Evolutionary conservation across 2,888 invertebrate genomes (phyloP).

Genomic region (Sericinus montela): DNA sequence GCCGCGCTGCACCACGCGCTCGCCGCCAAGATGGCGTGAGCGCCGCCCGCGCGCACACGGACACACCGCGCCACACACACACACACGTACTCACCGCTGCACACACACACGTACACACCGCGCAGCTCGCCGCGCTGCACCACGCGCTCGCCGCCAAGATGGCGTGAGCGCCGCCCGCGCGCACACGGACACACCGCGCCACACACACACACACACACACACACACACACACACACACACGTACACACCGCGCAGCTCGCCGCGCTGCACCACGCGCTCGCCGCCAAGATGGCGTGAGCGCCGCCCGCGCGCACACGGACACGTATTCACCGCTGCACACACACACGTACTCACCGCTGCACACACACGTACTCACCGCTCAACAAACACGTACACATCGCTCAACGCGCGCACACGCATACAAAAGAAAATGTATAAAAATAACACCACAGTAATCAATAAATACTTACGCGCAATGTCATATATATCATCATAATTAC

Average conservation of each 20-base stretch:
- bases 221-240: too few relatives aligned
- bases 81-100: background rate
- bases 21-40: constrained; percentile 93
- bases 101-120: too few relatives aligned
- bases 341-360: too few relatives aligned
- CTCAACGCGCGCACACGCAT: constrained; percentile 93
- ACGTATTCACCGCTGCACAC: background rate
- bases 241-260: constrained; percentile 94
- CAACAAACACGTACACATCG: too few relatives aligned
- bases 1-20: constrained; percentile 92
- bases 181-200: too few relatives aligned
- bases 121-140: constrained; percentile 91
- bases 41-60: background rate
- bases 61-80: background rate
- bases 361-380: too few relatives aligned
- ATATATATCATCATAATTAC: too few relatives aligned
- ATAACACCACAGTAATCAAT: too few relatives aligned
- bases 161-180: too few relatives aligned
- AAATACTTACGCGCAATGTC: too few relatives aligned
- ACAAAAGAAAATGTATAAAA: too few relatives aligned
- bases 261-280: constrained; percentile 92
- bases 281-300: constrained; percentile 92
- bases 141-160: constrained; percentile 97
- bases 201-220: too few relatives aligned
- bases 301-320: background rate